phyloP scores from a whole-genome alignment of 2,113 vertebrate species.

The Formicarius rufipectus region DNA sequence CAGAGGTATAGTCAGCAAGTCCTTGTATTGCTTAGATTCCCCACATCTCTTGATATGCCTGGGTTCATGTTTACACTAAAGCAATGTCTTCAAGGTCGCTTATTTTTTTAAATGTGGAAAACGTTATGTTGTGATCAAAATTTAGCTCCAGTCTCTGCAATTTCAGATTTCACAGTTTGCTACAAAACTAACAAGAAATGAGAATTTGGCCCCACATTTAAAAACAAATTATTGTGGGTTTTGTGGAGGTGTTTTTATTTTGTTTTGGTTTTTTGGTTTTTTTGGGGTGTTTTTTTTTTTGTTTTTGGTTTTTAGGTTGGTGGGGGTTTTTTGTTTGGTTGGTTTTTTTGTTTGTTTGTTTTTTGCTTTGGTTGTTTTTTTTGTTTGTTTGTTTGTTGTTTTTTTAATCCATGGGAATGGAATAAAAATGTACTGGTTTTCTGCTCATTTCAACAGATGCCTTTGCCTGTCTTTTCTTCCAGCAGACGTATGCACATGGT shows the following conservation, averaged over 20 bases:
- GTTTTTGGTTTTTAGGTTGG: no score
- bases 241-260: no score
- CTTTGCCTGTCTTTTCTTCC: background rate
- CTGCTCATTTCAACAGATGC: background rate
- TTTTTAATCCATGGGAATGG: background rate
- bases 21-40: background rate
- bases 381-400: background rate
- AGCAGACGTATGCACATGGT: background rate
- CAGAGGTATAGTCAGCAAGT: background rate
- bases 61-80: background rate
- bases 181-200: background rate
- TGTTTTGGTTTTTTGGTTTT: no score
- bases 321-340: no score
- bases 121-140: background rate
- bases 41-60: background rate
- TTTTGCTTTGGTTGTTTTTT: no score
- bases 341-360: no score
- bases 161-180: background rate
- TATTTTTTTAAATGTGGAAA: background rate
- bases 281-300: no score
- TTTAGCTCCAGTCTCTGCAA: background rate
- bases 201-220: rapidly evolving
- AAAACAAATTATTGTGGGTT: background rate
- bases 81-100: background rate
- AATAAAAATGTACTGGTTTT: background rate